Evolutionary conservation across 2,797 vertebrate genomes (phyloP), one percentile per base, ranked within the genome.

Genomic region (Danio tinwini): DNA sequence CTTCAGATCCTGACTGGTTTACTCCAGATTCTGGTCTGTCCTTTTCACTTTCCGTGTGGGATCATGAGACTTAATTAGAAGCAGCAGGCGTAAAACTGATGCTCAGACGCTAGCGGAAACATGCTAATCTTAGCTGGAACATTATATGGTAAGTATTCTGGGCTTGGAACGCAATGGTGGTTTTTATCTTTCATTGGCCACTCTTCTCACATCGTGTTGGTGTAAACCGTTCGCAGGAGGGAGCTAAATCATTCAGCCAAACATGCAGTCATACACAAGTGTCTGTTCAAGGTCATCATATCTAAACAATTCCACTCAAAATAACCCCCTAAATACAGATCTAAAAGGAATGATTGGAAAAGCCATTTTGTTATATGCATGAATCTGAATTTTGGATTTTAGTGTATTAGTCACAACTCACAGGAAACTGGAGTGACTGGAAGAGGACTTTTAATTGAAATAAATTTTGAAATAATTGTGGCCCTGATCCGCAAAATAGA

Each of bases 21-120:
- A 65, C 79, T 81, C 76, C 81, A 84, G 81, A 81, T 78, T 76
- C 44, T 67, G 71, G 45, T 79, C 63, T 78, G 86, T 81, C 82
- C 78, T 83, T 70, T 85, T 77, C 62, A 59, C 56, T 84, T 84
- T 87, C 49, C 49, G 14, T 61, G 47, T 39, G 72, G 52, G 77
- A 74, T 81, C 53, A 72, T 82, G 84, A 82, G 50, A 71, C 56
- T 56, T 87, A 83, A 87, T 84, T 85, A 81, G 76, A 80, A 82
- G 64, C 78, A 84, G 84, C 76, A 85, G 84, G 68, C 63, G 55
- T 81, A 81, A 84, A 83, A 83, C 81, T 79, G 78, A 74, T 74
- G 52, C 68, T 81, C 82, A 81, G 77, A 69, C 14, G n/a, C 78
- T 82, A 81, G 80, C 67, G 42, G 76, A 83, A 82, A 76, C 83